These are phyloP conservation scores for Eupelmus urozonus DNA, from an alignment of 2,888 invertebrate species.

Conservation along the genomic window DNA sequence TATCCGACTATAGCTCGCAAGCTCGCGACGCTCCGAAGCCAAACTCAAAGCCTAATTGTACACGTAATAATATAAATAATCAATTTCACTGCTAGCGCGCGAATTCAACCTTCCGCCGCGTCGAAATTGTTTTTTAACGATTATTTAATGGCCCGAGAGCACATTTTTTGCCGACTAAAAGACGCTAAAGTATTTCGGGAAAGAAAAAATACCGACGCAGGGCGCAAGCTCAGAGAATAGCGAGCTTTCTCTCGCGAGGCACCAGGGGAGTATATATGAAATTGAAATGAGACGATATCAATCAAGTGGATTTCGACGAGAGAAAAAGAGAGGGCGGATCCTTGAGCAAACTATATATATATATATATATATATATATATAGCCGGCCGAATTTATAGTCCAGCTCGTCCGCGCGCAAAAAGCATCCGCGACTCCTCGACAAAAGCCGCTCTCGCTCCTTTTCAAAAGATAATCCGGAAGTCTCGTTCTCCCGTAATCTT, in stretches of 20 bases:
- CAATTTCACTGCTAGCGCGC: not conserved
- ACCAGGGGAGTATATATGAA: constrained; percentile 5
- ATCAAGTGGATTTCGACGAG: constrained; percentile 17
- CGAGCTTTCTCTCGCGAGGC: not conserved
- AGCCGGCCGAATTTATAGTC: too few relatives aligned
- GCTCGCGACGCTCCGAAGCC: not conserved
- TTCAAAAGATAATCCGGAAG: constrained; percentile 20
- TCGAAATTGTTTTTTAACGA: constrained; percentile 26
- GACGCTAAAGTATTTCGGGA: too few relatives aligned
- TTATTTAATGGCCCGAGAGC: not conserved
- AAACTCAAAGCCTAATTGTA: not conserved
- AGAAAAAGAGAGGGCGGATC: too few relatives aligned
- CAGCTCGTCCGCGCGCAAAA: too few relatives aligned
- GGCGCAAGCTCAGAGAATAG: too few relatives aligned
- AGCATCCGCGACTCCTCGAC: too few relatives aligned
- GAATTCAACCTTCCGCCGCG: not conserved
- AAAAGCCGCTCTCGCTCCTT: not conserved
- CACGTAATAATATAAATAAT: not conserved
- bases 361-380: too few relatives aligned
- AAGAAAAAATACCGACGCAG: too few relatives aligned
- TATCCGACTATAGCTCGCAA: too few relatives aligned
- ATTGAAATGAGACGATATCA: constrained; percentile 37
- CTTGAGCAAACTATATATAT: too few relatives aligned
- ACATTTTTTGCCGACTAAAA: not conserved
- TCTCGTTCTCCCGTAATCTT: constrained; percentile 18